Base-by-base conservation (phyloP, 2,888 invertebrate genomes). In the Calameuta pallipes region DNA sequence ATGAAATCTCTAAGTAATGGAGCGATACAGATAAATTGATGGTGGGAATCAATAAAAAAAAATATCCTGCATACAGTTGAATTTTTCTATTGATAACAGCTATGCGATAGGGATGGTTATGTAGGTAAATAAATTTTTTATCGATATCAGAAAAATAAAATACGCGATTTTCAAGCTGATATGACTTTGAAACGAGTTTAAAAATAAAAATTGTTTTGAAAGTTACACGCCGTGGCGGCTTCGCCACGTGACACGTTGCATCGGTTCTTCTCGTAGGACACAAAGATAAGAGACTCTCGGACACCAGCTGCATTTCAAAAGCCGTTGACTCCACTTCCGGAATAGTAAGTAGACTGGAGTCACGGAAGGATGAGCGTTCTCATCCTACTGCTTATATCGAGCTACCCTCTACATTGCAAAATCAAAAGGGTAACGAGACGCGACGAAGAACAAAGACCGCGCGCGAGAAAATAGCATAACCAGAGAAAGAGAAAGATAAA, bases 271-370 rank as follows among this genome's bases (percentile, higher is more conserved):
- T 15, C 33, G 71, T 34, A 23, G 34, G 11, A 71, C 71, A 33
- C 33, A 9, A 23, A 23, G 23, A 71, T 71, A 71, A 71, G 34
- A 71, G 56, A 37, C 73, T 70, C 36, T 33, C 75, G 75, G 70
- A 78, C 78, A 76, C 76, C 76, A 78, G 78, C 78, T 76, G 78
- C 78, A 78, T 78, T 75, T 78, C 76, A 76, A 78, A 70, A 71
- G 68, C 73, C 56, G 56, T 56, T 37, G 68, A 76, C 35, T 75
- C 69, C 69, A 73, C 78, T 78, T 73, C 37, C 75, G 75, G 78
- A 78, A 78, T 78, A 78, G 73, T 75, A 78, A 78, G 73, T 56
- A 78, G 77, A 11, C 37, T 74, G n/a, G 23, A 41, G 76, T 71
- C 68, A 73, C 34, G 74, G 33, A 36, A 36, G 34, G 37, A 33